These are phyloP conservation scores for Parasteatoda tepidariorum DNA, from an alignment of 1,140 invertebrate genomes.

Conservation along the genomic window DNA sequence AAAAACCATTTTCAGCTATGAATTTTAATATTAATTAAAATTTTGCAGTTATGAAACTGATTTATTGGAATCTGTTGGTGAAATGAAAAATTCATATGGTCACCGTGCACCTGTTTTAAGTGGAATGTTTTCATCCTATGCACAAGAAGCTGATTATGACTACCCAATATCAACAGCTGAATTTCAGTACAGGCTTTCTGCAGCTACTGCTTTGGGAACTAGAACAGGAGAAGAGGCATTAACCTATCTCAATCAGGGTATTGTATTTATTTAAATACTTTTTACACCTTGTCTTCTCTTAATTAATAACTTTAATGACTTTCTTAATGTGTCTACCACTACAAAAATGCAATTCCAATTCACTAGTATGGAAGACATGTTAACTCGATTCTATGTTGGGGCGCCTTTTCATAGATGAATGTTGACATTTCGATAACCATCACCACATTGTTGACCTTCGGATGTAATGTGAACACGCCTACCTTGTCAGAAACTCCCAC, in stretches of 20 bases:
- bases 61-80: neutral
- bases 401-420: too few species aligned
- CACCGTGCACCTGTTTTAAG: slow-evolving; percentile 4
- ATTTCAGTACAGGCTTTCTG: slow-evolving; percentile 94
- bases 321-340: neutral
- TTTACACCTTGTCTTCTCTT: neutral
- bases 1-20: too few species aligned
- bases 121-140: neutral
- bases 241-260: slow-evolving; percentile 93
- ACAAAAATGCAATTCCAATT: too few species aligned
- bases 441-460: too few species aligned
- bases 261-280: neutral
- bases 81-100: neutral
- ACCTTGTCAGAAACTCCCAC: too few species aligned
- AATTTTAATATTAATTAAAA: too few species aligned
- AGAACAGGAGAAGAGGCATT: slow-evolving; percentile 95
- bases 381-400: too few species aligned
- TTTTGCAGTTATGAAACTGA: neutral
- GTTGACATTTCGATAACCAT: too few species aligned
- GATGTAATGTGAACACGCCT: too few species aligned
- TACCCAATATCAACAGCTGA: neutral
- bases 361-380: too few species aligned
- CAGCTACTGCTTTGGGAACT: slow-evolving; percentile 94
- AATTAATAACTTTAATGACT: too few species aligned
- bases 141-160: slow-evolving; percentile 26